Conservation (phyloP, 2,113 vertebrate genomes). For the Mormyrus lacerda region DNA sequence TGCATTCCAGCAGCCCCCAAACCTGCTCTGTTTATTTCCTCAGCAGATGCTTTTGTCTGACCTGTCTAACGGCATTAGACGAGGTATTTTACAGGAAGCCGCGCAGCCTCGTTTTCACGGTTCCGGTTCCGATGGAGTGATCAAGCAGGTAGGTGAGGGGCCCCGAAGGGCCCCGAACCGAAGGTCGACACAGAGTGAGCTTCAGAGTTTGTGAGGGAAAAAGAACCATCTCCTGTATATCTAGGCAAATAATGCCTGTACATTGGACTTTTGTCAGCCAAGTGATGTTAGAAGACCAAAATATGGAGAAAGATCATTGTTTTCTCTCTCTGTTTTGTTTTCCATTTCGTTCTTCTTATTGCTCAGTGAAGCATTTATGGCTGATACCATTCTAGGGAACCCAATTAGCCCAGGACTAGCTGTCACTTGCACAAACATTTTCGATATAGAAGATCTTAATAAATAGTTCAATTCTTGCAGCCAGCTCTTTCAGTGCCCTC, state of each 20-base stretch:
- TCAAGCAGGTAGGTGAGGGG: not conserved
- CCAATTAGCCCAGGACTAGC: not conserved
- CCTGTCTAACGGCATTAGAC: not conserved
- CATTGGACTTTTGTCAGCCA: not conserved
- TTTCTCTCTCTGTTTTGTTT: not conserved
- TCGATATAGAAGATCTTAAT: not conserved
- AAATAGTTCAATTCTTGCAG: not conserved
- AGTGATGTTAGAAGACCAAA: not conserved
- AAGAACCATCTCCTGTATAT: not conserved
- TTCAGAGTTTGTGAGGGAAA: not conserved
- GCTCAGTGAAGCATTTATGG: not conserved
- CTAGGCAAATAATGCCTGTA: not conserved
- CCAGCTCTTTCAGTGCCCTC: not conserved
- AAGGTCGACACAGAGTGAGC: not conserved
- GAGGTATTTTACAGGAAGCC: not conserved
- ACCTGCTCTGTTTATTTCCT: not conserved
- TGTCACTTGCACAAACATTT: not conserved
- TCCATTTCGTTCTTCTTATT: not conserved
- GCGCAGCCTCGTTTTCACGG: not conserved
- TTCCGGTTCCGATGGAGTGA: not conserved
- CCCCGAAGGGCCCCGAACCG: no score
- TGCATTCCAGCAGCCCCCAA: not conserved
- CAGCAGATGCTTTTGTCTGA: not conserved
- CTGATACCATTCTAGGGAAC: not conserved
- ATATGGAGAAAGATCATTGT: not conserved